Evolutionary conservation across 1,140 invertebrate genomes (phyloP).

Genomic region (Drosophila pruinosa): DNA sequence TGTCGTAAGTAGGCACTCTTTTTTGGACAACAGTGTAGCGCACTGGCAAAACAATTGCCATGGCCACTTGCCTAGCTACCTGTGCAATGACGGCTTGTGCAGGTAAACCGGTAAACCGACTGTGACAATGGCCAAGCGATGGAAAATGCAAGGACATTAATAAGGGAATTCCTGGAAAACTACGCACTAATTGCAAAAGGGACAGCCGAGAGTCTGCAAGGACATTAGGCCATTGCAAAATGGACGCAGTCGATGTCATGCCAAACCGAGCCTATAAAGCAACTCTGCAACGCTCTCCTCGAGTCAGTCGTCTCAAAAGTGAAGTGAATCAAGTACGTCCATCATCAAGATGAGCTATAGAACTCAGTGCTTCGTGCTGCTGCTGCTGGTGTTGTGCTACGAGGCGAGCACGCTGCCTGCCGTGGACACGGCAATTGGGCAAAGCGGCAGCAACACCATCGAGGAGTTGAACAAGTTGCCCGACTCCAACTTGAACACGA

Average conservation of each 20-base stretch:
- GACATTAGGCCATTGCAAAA: conserved; percentile 28
- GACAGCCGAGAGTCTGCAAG: conserved; percentile 4
- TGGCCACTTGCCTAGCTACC: conserved; percentile 10
- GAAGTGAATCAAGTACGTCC: conserved; percentile 1
- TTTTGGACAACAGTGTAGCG: conserved; percentile 18
- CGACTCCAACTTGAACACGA: conserved; percentile 28
- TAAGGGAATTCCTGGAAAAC: conserved; percentile 49
- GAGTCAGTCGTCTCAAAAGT: background rate
- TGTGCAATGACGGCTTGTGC: background rate
- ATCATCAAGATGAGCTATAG: conserved; percentile 26
- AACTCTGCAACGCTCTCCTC: background rate
- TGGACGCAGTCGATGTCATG: conserved; percentile 1
- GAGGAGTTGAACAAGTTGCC: conserved; percentile 62
- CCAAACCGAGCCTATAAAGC: conserved; percentile 44
- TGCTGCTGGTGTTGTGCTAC: conserved; percentile 19
- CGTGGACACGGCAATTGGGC: conserved; percentile 35
- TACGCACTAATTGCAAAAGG: conserved; percentile 43
- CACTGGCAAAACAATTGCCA: background rate
- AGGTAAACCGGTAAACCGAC: conserved; percentile 40
- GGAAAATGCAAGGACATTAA: conserved; percentile 20
- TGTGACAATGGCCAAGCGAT: conserved; percentile 16
- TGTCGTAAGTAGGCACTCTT: background rate
- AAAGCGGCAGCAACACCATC: conserved; percentile 40
- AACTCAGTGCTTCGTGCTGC: conserved; percentile 13
- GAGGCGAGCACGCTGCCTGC: conserved; percentile 40